Evolutionary conservation across 2,888 invertebrate species (phyloP), one percentile per base, ranked within the genome.

Genomic region (Julus scandinavius): DNA sequence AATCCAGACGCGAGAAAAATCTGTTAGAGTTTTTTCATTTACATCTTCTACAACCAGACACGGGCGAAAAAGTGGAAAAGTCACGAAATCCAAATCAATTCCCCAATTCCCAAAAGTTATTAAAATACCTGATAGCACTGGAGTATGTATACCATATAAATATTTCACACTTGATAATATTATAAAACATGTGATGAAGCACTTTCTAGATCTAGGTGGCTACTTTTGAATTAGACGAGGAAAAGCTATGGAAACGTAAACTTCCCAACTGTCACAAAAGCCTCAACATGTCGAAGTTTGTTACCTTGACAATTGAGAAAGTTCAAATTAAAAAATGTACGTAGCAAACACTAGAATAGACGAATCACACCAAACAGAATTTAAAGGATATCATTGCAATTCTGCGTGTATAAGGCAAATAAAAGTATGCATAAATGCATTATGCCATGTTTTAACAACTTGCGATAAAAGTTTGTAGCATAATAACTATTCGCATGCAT

Each of bases 31-130:
- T 80, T 80, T 29, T 29, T 80, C 38, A 17, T 20, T 80, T 80
- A 29, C 80, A 80, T 80, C 9, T 40, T 38, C 80, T 40, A 38
- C 38, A 38, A 11, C 80, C 80, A 80, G 80, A 80, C 80, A 80
- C 7, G 80, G 38, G 9, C 11, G 80, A 80, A 80, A 80, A 80
- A 80, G 80, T 40, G 80, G 29, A 40, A 29, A 80, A 80, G 80
- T 80, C 80, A 80, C 80, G 80, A 15, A 80, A 80, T 80, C 80
- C 80, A 80, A 80, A 80, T 80, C 80, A 80, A 80, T 80, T 80
- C 80, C 80, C 80, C 80, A 80, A 38, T 80, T 80, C 80, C 80
- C 80, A 40, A 38, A 80, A 38, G 80, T 80, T 80, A 80, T 80
- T 80, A 80, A 80, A 80, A 80, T 80, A 80, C 80, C 80, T 80